Percentiles rank a stretch among this genome's conserved stretches.
Evolutionary conservation across 2,113 vertebrate genomes (phyloP).

Genomic region (Pitta sordida): DNA sequence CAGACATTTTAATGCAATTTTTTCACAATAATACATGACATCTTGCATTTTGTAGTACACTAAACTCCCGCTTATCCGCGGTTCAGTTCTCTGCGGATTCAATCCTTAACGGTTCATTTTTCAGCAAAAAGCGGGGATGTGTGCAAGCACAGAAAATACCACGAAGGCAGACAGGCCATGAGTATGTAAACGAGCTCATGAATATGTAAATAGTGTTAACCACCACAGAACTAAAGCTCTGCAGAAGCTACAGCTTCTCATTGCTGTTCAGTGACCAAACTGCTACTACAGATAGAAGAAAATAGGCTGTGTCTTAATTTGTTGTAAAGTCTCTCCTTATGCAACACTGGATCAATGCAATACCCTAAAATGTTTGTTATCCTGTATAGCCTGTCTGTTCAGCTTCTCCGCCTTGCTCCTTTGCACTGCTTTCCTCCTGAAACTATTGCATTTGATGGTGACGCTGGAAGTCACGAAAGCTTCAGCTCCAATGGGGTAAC

Average conservation of each 20-base stretch:
- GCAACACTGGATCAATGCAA: neutral
- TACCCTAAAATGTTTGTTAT: neutral
- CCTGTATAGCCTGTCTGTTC: neutral
- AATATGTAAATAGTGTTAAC: rapidly evolving
- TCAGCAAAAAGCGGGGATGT: too few species aligned
- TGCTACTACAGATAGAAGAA: neutral
- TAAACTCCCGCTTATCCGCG: too few species aligned
- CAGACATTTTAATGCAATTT: neutral
- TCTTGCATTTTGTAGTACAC: neutral
- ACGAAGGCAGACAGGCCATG: too few species aligned
- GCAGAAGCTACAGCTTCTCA: neutral
- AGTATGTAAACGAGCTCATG: too few species aligned
- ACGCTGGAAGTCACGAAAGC: rapidly evolving
- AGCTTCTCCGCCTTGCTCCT: neutral
- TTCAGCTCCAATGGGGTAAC: rapidly evolving
- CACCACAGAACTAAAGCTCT: neutral
- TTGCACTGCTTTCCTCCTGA: neutral
- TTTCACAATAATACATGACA: neutral
- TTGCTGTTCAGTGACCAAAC: neutral
- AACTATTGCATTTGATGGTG: neutral
- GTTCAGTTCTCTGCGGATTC: too few species aligned
- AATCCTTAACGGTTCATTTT: too few species aligned
- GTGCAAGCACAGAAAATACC: too few species aligned
- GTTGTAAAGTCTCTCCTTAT: neutral
- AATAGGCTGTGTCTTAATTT: neutral